Evolutionary conservation across 1,140 invertebrate genomes (phyloP), one percentile per base, ranked within the genome.

Genomic region (Geopemphigus sp.): DNA sequence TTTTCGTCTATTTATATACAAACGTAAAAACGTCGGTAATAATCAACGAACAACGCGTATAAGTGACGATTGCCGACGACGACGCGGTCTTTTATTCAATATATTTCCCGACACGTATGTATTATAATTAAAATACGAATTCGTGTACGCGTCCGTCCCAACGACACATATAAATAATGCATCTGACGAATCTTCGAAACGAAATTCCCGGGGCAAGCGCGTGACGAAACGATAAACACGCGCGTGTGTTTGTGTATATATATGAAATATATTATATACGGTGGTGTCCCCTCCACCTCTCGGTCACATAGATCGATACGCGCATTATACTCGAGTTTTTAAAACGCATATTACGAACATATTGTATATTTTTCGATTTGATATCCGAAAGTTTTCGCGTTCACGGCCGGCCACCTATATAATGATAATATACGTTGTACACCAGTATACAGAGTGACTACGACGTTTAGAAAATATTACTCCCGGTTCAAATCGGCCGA

Each of bases 341-440:
- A 45, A 66, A 68, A n/a, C n/a, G 39, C 14, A 5, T 45, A 68
- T 39, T 39, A 39, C 32, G 32, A 39, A 3, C 64, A n/a, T 45
- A 47, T n/a, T 19, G 29, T 22, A 66, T 14, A 45, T 66, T 66
- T 47, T 50, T 8, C 24, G 14, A 68, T 68, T 68, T 10, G 45
- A 50, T 68, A 26, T 68, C 45, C 17, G 66, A 68, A 68, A 68
- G 66, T 68, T 68, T 66, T 68, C 26, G n/a, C n/a, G 39, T 68
- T 45, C 39, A 68, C 14, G 64, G 39, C n/a, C n/a, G 10, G 6
- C 39, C 32, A 11, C 45, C n/a, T 26, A 22, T 39, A 39, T 39
- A 39, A 39, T 39, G 8, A 39, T 39, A n/a, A 39, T 39, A 39
- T 39, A 4, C 3, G 32, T 39, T 39, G n/a, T 39, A 39, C 8